phyloP scores from a whole-genome alignment of 53 echinoderm and acorn worm species.

The Echinometra lucunter region DNA sequence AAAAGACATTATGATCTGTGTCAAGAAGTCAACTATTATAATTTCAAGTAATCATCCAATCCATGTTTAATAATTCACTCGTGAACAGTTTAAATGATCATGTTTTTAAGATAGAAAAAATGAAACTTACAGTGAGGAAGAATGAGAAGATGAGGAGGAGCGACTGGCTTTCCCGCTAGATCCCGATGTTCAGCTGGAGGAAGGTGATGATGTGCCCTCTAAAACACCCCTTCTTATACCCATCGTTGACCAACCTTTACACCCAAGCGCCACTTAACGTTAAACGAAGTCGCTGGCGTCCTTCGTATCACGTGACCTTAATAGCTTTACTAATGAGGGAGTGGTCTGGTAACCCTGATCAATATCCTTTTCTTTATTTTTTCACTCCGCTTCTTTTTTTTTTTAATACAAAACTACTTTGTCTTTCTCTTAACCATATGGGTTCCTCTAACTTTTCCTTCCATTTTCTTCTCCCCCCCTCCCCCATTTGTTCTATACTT shows the following conservation, averaged over 20 bases:
- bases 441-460: no score
- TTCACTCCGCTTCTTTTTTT: no score
- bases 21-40: neutral
- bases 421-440: no score
- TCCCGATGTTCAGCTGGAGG: conserved; percentile 6
- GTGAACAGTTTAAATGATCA: no score
- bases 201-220: conserved; percentile 5
- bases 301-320: neutral
- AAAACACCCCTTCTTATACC: conserved; percentile 13
- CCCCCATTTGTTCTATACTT: no score
- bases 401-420: no score
- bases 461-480: no score
- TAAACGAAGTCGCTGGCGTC: neutral
- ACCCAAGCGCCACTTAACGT: conserved; percentile 5
- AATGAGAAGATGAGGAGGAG: neutral
- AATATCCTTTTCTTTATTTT: no score
- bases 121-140: neutral
- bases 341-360: conserved; percentile 10
- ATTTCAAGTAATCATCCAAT: no score
- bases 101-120: neutral
- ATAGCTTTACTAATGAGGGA: neutral
- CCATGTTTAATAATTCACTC: no score
- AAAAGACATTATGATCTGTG: neutral
- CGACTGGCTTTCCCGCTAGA: neutral
- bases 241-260: neutral